Evolutionary conservation across 2,113 vertebrate genomes (phyloP), one percentile per base, ranked within the genome.

Genomic region (Ploceus nigricollis): DNA sequence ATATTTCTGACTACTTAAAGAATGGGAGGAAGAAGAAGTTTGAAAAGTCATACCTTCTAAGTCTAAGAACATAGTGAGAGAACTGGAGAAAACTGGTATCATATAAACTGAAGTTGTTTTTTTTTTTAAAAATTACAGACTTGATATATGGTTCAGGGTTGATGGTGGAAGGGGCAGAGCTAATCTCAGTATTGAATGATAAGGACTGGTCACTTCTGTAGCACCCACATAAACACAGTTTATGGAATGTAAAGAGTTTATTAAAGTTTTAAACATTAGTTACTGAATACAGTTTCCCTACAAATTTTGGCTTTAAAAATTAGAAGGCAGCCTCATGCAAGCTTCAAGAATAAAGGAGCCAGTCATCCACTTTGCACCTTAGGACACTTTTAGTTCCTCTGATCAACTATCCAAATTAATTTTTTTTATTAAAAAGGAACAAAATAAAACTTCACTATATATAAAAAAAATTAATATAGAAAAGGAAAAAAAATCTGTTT

Each of bases 1-100:
- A 8, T 20, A 72, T 90, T 89, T 94, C 93, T 94, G 53, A 70
- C 77, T 92, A 79, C 68, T 95, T 81, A 94, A 87, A 87, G 28
- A 25, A 45, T 88, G 33, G 15, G n/a, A 81, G 42, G 33, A 96
- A 89, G 69, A 47, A 71, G 86, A 97, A 28, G 47, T 94, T 92
- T 93, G 78, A 87, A 87, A 93, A 82, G n/a, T 84, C 40, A 54
- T 86, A 81, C 53, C 37, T 82, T 39, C 15, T 93, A 93, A 27
- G 70, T 76, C 82, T 86, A 79, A 93, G 81, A 96, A 91, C 57
- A 63, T 84, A 91, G 45, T 60, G 61, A 96, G 42, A 40, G 40
- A 94, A 42, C 86, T 95, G 83, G 65, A 81, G 68, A 91, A 96
- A 96, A 90, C 40, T 30, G 33, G 31, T 53, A 40, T 94, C 40